Base-by-base conservation (phyloP, 92 coral and sea anemone genomes). In the Porites divaricata region DNA sequence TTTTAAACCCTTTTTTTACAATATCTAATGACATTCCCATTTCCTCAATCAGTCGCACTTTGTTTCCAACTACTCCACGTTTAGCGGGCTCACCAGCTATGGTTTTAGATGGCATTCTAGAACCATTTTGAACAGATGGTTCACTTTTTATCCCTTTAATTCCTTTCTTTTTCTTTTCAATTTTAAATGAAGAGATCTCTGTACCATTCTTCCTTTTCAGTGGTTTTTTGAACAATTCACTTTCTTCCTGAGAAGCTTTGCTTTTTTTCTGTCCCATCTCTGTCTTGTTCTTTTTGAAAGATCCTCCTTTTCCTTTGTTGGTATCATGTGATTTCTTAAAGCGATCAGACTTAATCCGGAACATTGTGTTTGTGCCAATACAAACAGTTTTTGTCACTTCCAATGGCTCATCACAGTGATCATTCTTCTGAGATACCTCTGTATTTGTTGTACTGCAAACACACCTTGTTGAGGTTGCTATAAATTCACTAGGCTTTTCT, bases 321-420 rank as follows among this genome's bases (percentile, higher is more conserved):
- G 15, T 9, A 1, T 50, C 73, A 45, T 23, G 63, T 15, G 68
- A 49, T 22, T 50, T 72, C 25, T 41, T 61, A 5, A 3, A 15
- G 1, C 24, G 23, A 70, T 58, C 57, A 8, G 58, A 62, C 49
- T 81, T 80, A 6, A 80, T 45, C 17, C 86, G 79, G 24, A 82
- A 61, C 63, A 51, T 72, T 80, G 85, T 57, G 11, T 80, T 22
- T 20, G 85, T 80, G 48, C 74, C 74, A 20, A 70, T 82, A 70
- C 79, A 73, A 45, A 82, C 54, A 72, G 78, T 52, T 63, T 63
- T 63, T 2, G 79, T 72, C 24, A 20, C 14, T 77, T 17, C 24
- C 24, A 9, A 9, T 23, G 72, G 23, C 50, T 82, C 52, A 10
- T 3, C 26, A 50, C 26, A 21, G 16, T 63, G 12, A 6, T 22